Base-by-base conservation (phyloP, 2,797 vertebrate species). In the Carcharodon carcharias region DNA sequence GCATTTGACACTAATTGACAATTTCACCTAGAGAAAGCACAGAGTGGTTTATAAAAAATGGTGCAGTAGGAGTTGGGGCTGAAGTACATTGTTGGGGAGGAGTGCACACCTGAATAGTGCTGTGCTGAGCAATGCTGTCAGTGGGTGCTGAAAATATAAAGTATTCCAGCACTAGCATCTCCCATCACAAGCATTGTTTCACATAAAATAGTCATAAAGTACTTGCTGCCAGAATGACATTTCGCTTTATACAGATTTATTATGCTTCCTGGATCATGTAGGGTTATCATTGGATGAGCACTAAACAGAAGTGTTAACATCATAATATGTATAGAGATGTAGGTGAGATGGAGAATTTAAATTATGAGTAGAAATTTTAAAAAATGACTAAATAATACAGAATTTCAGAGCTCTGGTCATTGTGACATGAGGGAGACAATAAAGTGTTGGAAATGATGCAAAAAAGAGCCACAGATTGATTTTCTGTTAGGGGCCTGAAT, bases 201-300 rank as follows among this genome's bases (percentile, higher is more conserved):
- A 71, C 6, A 71, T 77, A 77, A 35, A 77, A 77, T 3, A 77
- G 9, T 77, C 35, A 77, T 35, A 77, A 35, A 35, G 31, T 77
- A 77, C n/a, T 82, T 40, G 77, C 77, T 82, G n/a, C n/a, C 77
- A 82, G 77, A 82, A 40, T 82, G 77, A 82, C 77, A 82, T 82
- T 80, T 26, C 71, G 12, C 73, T n/a, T 80, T 80, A 16, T 35
- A 80, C 73, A 14, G 73, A 80, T 80, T 40, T 80, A 80, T 80
- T n/a, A 80, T 80, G 73, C 12, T 16, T 80, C n/a, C 35, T n/a
- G 73, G n/a, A 80, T 80, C 35, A 3, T 80, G n/a, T 82, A 82
- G n/a, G 14, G 40, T 82, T 82, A 82, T 40, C n/a, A 82, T 18
- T 82, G 14, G n/a, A 45, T 18, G 77, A 18, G 11, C 18, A 21